Conservation (phyloP, 2,797 vertebrate species). For the Ctenopoma kingsleyae region DNA sequence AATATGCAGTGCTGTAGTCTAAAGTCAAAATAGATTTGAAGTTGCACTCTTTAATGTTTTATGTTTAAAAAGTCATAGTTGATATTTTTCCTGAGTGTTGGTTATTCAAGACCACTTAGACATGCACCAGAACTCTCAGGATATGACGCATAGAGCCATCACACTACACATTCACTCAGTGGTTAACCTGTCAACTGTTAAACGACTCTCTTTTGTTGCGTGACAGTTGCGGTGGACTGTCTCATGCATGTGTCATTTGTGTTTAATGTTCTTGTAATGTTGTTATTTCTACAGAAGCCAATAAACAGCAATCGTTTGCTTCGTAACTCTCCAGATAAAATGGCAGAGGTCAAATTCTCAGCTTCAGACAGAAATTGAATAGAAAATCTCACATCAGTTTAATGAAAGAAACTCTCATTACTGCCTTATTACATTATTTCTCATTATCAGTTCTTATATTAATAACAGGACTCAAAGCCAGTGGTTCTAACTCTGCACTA, state of each 20-base stretch:
- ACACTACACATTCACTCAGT: slow-evolving; percentile 23
- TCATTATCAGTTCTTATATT: not conserved
- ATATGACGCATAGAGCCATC: slow-evolving; percentile 34
- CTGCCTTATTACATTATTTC: not conserved
- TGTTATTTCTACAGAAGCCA: not conserved
- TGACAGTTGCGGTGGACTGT: slow-evolving; percentile 5
- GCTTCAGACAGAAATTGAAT: slow-evolving; percentile 2
- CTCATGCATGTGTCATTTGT: not conserved
- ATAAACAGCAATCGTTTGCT: not conserved
- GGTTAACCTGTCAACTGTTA: slow-evolving; percentile 42
- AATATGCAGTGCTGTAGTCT: not conserved
- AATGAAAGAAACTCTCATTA: not conserved
- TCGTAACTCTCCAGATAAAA: not conserved
- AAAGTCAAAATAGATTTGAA: not conserved
- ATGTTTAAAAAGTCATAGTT: not conserved
- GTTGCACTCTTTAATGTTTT: not conserved
- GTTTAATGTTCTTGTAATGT: not conserved
- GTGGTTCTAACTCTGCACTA: not conserved
- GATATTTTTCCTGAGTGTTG: not conserved
- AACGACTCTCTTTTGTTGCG: slow-evolving; percentile 3
- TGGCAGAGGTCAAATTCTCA: not conserved
- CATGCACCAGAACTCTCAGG: slow-evolving; percentile 18
- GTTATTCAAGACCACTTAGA: slow-evolving; percentile 10
- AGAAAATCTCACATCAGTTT: not conserved
- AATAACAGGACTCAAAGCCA: not conserved